phyloP scores from a whole-genome alignment of 1,140 invertebrate species.

The Latrodectus geometricus region DNA sequence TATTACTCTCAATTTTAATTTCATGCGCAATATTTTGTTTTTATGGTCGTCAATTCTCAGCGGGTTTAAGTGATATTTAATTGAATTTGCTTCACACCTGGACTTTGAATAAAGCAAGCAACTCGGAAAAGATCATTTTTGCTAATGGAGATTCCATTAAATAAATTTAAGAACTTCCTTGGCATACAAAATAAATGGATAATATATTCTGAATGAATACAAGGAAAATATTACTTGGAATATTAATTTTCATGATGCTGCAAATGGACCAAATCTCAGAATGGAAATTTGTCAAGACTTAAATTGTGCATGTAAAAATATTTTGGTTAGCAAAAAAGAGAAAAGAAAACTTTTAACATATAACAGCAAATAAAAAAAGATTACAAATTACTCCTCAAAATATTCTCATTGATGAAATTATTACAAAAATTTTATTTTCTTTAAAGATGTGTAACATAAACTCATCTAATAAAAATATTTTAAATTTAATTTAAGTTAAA shows the following conservation, averaged over 20 bases:
- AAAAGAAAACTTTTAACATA: too few species aligned
- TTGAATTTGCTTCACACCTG: background rate
- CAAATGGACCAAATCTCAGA: background rate
- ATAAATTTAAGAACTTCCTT: background rate
- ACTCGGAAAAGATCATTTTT: background rate
- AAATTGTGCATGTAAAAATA: too few species aligned
- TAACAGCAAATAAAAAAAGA: too few species aligned
- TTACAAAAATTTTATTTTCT: too few species aligned
- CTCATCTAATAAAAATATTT: too few species aligned
- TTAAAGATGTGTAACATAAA: too few species aligned
- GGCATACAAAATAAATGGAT: background rate
- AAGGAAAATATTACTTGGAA: background rate
- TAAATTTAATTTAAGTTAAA: too few species aligned
- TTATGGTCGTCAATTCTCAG: constrained; percentile 30
- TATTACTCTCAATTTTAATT: constrained; percentile 53
- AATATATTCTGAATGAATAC: background rate
- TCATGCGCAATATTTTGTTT: constrained; percentile 39
- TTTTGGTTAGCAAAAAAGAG: too few species aligned
- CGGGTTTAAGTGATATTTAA: constrained; percentile 38
- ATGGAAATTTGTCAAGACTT: background rate
- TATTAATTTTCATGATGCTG: background rate
- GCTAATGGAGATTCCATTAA: background rate
- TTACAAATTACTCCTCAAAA: too few species aligned
- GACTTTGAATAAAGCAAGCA: background rate
- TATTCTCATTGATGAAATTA: too few species aligned